These are phyloP conservation scores for Acronicta leporina DNA, from an alignment of 2,888 invertebrate genomes.

Conservation along the genomic window DNA sequence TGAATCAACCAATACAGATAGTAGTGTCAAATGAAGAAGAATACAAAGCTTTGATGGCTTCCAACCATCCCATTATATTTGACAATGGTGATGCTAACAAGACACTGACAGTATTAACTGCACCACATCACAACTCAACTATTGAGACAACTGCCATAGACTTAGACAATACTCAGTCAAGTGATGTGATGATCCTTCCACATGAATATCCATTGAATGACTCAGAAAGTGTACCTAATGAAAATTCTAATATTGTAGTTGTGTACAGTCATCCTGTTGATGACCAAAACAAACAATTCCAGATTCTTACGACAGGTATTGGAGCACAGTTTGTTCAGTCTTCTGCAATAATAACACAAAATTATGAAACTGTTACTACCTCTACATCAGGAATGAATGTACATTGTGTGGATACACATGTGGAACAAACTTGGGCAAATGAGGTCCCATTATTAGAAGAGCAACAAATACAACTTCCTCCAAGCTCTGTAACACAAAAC, in stretches of 20 bases:
- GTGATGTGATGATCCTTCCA: conserved; percentile 90
- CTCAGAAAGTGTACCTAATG: conserved; percentile 79
- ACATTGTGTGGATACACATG: conserved; percentile 72
- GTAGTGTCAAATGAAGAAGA: conserved; percentile 87
- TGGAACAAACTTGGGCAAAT: conserved; percentile 74
- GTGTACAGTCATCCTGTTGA: conserved; percentile 90
- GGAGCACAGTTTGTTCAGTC: conserved; percentile 79
- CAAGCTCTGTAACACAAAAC: conserved; percentile 56
- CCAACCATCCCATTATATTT: conserved; percentile 83
- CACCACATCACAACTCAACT: conserved; percentile 69
- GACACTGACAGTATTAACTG: conserved; percentile 77
- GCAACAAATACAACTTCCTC: conserved; percentile 58
- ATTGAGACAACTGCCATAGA: conserved; percentile 74
- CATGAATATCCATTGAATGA: conserved; percentile 89
- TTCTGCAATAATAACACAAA: conserved; percentile 80
- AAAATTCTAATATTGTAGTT: conserved; percentile 90
- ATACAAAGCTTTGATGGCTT: conserved; percentile 82
- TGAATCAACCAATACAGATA: conserved; percentile 83
- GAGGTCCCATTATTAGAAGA: conserved; percentile 61
- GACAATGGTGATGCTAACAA: conserved; percentile 77
- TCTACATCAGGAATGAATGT: conserved; percentile 84
- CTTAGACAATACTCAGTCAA: conserved; percentile 86
- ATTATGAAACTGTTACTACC: conserved; percentile 80
- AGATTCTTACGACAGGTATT: conserved; percentile 80
- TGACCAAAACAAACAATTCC: conserved; percentile 87